Conservation (phyloP, 2,113 vertebrate species). For the Trogon melanurus region DNA sequence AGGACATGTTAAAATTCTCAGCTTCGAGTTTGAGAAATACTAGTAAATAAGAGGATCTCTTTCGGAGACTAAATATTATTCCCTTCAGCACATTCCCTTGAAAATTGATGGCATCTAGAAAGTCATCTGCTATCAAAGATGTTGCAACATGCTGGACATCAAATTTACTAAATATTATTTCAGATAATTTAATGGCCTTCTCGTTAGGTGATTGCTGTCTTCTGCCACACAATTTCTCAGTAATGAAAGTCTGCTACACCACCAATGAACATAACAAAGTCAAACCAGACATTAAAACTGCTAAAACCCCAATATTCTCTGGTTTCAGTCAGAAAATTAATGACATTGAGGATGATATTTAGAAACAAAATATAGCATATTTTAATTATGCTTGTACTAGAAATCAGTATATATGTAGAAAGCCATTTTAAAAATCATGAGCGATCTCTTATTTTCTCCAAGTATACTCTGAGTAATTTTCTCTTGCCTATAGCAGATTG, state of each 20-base stretch:
- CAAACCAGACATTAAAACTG: background rate
- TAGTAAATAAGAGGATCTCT: background rate
- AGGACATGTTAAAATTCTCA: background rate
- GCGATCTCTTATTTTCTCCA: background rate
- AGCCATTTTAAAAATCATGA: background rate
- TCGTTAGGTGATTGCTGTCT: background rate
- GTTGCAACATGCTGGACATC: background rate
- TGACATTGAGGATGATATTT: background rate
- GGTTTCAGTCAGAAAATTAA: background rate
- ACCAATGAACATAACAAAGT: background rate
- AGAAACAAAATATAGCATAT: background rate
- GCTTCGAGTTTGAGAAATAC: background rate
- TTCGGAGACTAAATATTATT: background rate
- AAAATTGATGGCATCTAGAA: background rate
- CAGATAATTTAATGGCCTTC: background rate
- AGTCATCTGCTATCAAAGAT: background rate
- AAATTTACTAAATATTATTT: background rate
- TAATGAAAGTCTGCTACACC: background rate
- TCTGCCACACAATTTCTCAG: background rate
- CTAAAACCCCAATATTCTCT: background rate
- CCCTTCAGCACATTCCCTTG: background rate
- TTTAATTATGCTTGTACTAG: background rate
- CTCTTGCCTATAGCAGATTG: background rate
- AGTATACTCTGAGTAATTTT: background rate
- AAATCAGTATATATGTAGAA: background rate